These are phyloP conservation scores for Prochilodus magdalenae DNA, from an alignment of 2,113 vertebrate species.

Conservation along the genomic window DNA sequence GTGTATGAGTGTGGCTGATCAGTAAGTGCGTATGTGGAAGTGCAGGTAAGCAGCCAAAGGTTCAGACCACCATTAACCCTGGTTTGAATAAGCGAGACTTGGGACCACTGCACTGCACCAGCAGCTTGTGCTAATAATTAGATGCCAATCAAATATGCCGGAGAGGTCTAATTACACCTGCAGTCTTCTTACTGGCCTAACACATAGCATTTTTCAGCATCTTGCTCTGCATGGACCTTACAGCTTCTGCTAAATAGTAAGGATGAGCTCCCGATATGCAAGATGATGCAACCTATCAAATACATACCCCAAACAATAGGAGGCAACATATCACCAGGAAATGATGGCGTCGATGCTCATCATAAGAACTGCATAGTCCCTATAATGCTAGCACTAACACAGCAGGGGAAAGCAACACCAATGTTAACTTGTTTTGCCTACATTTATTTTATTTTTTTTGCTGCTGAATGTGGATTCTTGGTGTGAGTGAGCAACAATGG, in stretches of 20 bases:
- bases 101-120: not conserved
- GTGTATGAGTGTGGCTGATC: not conserved
- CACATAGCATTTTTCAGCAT: constrained; percentile 19
- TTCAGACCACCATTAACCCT: constrained; percentile 49
- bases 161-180: constrained; percentile 30
- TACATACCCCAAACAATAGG: no score
- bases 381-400: no score
- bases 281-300: no score
- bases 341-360: no score
- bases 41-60: constrained; percentile 26
- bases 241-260: not conserved
- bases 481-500: no score
- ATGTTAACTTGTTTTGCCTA: no score
- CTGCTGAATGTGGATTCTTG: no score
- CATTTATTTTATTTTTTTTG: no score
- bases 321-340: no score
- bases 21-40: constrained; percentile 4
- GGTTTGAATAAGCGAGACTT: constrained; percentile 32
- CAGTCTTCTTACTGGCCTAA: not conserved
- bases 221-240: not conserved
- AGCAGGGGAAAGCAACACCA: no score
- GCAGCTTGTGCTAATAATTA: constrained; percentile 31
- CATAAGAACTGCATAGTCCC: no score
- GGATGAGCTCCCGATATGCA: no score
- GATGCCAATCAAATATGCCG: constrained; percentile 45